Base-by-base conservation (phyloP, 64 coral and sea anemone species). In the Stylophora pistillata region DNA sequence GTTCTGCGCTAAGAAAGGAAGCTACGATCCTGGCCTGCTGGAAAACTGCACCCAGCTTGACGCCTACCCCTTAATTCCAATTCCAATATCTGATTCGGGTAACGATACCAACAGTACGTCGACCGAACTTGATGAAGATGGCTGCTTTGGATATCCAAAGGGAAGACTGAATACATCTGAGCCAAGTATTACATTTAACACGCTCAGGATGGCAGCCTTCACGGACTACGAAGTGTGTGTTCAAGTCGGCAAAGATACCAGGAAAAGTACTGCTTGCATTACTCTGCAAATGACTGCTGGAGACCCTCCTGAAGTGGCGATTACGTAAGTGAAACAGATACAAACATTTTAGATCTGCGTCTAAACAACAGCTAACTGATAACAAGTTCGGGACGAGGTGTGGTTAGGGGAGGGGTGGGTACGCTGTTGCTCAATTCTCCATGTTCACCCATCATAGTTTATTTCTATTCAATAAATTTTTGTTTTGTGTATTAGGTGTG, bases 111-210 rank as follows among this genome's bases (percentile, higher is more conserved):
- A 28, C 29, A 70, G 53, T 16, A 60, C 74, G 25, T 62, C 31
- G 0, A 58, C 21, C 0, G 30, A 33, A 2, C 11, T 57, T 30
- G 32, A 73, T 30, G 23, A 63, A 11, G 53, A 69, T 25, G 90
- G 92, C 21, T 94, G 92, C 52, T 81, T 81, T 77, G 92, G 92
- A 23, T 63, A 94, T 68, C 78, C 86, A 1, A 56, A 71, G 17
- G 92, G 92, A 9, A 83, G 80, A 64, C 37, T 94, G 0, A 76
- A 89, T 41, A 10, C 89, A 1, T 77, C 72, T 0, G 21, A 9
- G 18, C 14, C 56, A 20, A 20, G 58, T n/a, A 77, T 89, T 1
- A 68, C 15, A 2, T 29, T 94, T 85, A 76, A 47, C 14, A 85
- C 92, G 27, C 16, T 18, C 5, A 71, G 37, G 15, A 89, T 94